Evolutionary conservation across 2,797 vertebrate species (phyloP), one percentile per base, ranked within the genome.

Genomic region (Sitta carolinensis): DNA sequence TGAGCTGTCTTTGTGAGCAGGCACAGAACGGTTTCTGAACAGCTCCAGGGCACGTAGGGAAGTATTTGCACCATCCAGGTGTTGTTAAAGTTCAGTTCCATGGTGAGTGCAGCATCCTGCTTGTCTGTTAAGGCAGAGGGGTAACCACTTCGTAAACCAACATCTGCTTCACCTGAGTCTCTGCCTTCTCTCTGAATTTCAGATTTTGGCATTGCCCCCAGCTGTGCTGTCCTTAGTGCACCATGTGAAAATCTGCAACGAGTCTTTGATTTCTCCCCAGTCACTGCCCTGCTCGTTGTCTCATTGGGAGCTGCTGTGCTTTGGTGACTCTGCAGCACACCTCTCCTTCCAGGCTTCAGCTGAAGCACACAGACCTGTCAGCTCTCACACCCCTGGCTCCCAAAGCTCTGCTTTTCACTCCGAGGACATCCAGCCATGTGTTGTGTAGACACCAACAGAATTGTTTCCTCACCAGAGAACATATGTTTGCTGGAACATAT

Each of bases 1-100:
- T 63, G 42, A 48, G 3, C 5, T 61, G 9, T 38, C 21, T 58
- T 16, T 59, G 42, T n/a, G 59, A 29, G 67, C 50, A 64, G 23
- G 20, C 34, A 8, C 4, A 21, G 66, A 26, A 7, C 0, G 1
- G n/a, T 29, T 38, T n/a, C 34, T 43, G 0, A 8, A 8, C 4
- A 70, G 51, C 47, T 36, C 40, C 1, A 1, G 2, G 2, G 4
- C 42, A 16, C 10, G 0, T 3, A 34, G 29, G 12, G 34, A 2
- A 16, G 13, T 2, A 27, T 13, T 1, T 63, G 47, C 45, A n/a
- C 9, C 13, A 9, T 47, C 23, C 42, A 10, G 42, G 9, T 61
- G 38, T 8, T 36, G 26, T 9, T 48, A 11, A 59, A 51, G 19
- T 54, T 75, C 40, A 48, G 48, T 73, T 54, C 40, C 27, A 12